These are phyloP conservation scores for Drosophila kurseongensis DNA, from an alignment of 1,140 invertebrate species.

Conservation along the genomic window DNA sequence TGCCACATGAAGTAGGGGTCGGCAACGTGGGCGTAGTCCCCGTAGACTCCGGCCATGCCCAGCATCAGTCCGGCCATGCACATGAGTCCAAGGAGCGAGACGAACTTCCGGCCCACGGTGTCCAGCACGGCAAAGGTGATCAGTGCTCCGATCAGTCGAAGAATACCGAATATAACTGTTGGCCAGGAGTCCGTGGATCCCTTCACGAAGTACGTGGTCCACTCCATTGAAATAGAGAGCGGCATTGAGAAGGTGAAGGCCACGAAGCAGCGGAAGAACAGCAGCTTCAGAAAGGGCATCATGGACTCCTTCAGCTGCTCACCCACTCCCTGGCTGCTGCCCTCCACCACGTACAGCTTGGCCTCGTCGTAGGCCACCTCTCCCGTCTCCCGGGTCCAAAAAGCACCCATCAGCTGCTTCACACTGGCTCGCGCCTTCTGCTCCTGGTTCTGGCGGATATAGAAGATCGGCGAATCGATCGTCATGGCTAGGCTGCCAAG, in stretches of 20 bases:
- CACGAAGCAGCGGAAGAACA: constrained; percentile 65
- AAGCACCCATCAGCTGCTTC: constrained; percentile 16
- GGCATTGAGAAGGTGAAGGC: constrained; percentile 69
- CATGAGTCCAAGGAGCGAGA: constrained; percentile 49
- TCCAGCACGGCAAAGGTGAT: constrained; percentile 48
- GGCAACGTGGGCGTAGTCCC: constrained; percentile 1
- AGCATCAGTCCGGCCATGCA: constrained; percentile 66
- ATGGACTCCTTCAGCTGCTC: constrained; percentile 32
- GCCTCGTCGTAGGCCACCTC: constrained; percentile 45
- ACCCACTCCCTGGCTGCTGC: constrained; percentile 26
- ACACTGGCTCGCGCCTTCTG: constrained; percentile 42
- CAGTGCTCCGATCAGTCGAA: constrained; percentile 57
- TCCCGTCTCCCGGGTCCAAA: constrained; percentile 12
- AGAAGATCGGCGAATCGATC: constrained; percentile 64
- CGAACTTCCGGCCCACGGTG: constrained; percentile 53
- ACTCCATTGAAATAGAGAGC: constrained; percentile 21
- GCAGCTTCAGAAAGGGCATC: constrained; percentile 61
- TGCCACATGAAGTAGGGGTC: constrained; percentile 48
- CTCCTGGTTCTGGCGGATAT: constrained; percentile 63
- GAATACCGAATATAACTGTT: constrained; percentile 24
- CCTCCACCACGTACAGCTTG: constrained; percentile 56
- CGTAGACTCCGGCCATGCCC: constrained; percentile 59
- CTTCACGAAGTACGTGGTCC: constrained; percentile 7
- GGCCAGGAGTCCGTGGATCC: constrained; percentile 31
- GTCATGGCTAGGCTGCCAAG: constrained; percentile 14